Percentiles rank a stretch among this genome's conserved stretches.
Conservation (phyloP, 1,140 invertebrate species). For the Hypothenemus hampei region DNA sequence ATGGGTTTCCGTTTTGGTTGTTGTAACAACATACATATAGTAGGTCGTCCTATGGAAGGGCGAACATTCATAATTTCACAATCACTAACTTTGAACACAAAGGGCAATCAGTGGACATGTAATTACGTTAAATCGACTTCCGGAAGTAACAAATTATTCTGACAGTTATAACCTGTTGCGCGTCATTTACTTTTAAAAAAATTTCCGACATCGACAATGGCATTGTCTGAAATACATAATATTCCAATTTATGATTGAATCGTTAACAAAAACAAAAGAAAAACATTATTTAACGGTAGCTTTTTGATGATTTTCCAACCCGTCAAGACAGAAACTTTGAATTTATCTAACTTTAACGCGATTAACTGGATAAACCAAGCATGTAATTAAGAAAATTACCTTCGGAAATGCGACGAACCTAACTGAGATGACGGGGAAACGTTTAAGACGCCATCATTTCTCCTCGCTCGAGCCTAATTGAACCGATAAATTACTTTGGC, state of each 20-base stretch:
- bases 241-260: background rate
- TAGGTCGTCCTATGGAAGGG: background rate
- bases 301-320: background rate
- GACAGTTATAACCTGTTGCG: slow-evolving; percentile 10
- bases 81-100: slow-evolving; percentile 8
- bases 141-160: slow-evolving; percentile 10
- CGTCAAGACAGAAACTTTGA: background rate
- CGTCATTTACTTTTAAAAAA: slow-evolving; percentile 5
- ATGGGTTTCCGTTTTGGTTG: slow-evolving; percentile 2
- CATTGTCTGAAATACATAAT: background rate
- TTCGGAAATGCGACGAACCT: no score
- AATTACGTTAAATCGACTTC: slow-evolving; percentile 6
- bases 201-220: no score
- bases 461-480: no score
- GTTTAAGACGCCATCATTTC: no score
- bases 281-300: background rate
- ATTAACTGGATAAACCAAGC: background rate
- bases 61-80: slow-evolving; percentile 7
- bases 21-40: background rate
- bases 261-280: background rate
- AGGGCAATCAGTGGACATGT: slow-evolving; percentile 5
- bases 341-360: background rate
- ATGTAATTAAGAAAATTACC: background rate
- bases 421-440: no score
- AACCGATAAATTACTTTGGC: no score